Percentiles rank a stretch among this genome's conserved stretches.
phyloP scores from a whole-genome alignment of 2,888 invertebrate species.

The Eupeodes luniger region DNA sequence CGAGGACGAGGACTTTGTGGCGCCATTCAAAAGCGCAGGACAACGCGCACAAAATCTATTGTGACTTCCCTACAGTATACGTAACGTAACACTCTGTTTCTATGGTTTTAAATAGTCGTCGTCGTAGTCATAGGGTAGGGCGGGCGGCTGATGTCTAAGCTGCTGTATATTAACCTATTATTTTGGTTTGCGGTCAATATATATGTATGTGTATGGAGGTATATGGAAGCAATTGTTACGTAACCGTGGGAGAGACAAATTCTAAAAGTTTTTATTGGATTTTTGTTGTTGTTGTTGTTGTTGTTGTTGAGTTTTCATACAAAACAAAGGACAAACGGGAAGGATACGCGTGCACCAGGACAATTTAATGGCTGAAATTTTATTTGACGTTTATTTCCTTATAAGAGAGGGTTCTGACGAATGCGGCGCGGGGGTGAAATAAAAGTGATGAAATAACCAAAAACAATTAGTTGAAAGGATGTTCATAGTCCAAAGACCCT shows the following conservation, averaged over 20 bases:
- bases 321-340: slow-evolving; percentile 33
- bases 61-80: slow-evolving; percentile 16
- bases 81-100: slow-evolving; percentile 21
- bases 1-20: slow-evolving; percentile 64
- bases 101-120: slow-evolving; percentile 36
- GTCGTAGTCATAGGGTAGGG: slow-evolving; percentile 52
- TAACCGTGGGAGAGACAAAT: slow-evolving; percentile 48
- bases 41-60: slow-evolving; percentile 30
- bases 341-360: slow-evolving; percentile 53
- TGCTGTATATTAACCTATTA: slow-evolving; percentile 53
- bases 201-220: no score
- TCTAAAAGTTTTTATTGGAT: slow-evolving; percentile 29
- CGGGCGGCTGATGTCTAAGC: neutral
- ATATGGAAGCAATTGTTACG: slow-evolving; percentile 57
- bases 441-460: slow-evolving; percentile 1
- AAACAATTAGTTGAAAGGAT: slow-evolving; percentile 35
- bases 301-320: neutral
- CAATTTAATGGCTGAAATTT: slow-evolving; percentile 55
- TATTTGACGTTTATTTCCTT: slow-evolving; percentile 10
- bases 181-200: slow-evolving; percentile 63
- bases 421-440: neutral
- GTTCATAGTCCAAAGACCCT: neutral
- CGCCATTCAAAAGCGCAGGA: slow-evolving; percentile 73
- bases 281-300: neutral
- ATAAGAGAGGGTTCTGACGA: neutral